Conservation (phyloP, 2,113 vertebrate species). For the Haemorhous mexicanus region DNA sequence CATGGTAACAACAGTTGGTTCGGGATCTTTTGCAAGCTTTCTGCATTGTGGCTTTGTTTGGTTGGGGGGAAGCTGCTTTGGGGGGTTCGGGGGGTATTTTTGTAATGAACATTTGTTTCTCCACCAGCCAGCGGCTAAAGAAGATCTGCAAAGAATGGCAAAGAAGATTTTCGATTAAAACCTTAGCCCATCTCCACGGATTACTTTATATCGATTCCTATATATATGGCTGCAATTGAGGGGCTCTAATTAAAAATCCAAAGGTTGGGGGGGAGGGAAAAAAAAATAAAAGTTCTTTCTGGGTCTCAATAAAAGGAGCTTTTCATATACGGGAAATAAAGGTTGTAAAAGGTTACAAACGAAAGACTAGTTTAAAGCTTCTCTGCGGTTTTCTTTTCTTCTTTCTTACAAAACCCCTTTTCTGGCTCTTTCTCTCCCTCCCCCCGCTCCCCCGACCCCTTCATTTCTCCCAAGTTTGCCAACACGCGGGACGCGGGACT, state of each 20-base stretch:
- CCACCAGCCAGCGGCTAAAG: conserved; percentile 67
- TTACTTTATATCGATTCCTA: conserved; percentile 80
- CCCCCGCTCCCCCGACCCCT: conserved; percentile 8
- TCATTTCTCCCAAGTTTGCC: conserved; percentile 71
- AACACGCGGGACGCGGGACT: conserved; percentile 63
- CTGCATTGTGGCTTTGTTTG: not conserved
- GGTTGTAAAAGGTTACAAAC: conserved; percentile 75
- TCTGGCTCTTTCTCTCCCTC: not conserved
- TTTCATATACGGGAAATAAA: conserved; percentile 76
- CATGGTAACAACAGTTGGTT: conserved; percentile 61
- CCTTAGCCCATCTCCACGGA: conserved; percentile 74
- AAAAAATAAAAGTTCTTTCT: conserved; percentile 62
- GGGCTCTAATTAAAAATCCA: conserved; percentile 75
- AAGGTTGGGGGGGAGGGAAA: not conserved
- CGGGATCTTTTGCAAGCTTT: conserved; percentile 62
- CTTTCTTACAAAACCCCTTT: conserved; percentile 34
- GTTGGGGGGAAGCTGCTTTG: not conserved
- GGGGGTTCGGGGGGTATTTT: conserved; percentile 16
- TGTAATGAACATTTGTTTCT: conserved; percentile 65
- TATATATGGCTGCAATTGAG: conserved; percentile 74
- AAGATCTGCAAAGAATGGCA: conserved; percentile 75
- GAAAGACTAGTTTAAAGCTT: conserved; percentile 75
- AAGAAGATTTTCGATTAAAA: conserved; percentile 81
- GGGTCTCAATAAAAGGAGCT: conserved; percentile 62
- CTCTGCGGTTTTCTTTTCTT: conserved; percentile 71